These are phyloP conservation scores for Nematopogon swammerdamellus DNA, from an alignment of 2,888 invertebrate genomes.

Conservation along the genomic window DNA sequence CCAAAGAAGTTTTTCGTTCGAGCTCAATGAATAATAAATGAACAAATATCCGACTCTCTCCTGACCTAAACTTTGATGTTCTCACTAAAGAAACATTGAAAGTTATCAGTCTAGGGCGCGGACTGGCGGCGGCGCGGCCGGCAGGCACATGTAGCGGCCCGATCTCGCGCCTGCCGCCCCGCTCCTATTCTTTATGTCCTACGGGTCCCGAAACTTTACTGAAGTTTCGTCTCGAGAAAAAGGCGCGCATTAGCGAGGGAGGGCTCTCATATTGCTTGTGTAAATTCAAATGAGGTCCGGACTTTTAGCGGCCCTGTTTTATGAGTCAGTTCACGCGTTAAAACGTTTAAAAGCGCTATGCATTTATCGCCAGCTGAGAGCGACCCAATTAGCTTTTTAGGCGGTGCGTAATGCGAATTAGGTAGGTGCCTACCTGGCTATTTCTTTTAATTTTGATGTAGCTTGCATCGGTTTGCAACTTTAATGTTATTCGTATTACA, in stretches of 20 bases:
- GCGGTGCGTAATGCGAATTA: no score
- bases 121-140: no score
- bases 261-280: constrained; percentile 51
- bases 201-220: neutral
- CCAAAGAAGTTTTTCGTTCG: neutral
- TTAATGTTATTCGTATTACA: no score
- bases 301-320: constrained; percentile 49
- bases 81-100: neutral
- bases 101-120: neutral
- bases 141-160: neutral
- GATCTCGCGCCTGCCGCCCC: neutral
- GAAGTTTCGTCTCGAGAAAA: constrained; percentile 17
- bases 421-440: no score
- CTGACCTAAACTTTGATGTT: neutral
- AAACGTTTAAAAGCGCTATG: neutral
- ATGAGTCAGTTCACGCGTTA: constrained; percentile 40
- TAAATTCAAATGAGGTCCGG: constrained; percentile 53
- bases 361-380: neutral
- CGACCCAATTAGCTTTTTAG: neutral
- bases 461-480: no score
- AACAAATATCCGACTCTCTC: neutral
- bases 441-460: no score
- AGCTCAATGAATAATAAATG: neutral
- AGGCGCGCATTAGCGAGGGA: constrained; percentile 36
- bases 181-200: neutral